phyloP scores from a whole-genome alignment of 2,113 vertebrate genomes.

The Corydoras sp. region DNA sequence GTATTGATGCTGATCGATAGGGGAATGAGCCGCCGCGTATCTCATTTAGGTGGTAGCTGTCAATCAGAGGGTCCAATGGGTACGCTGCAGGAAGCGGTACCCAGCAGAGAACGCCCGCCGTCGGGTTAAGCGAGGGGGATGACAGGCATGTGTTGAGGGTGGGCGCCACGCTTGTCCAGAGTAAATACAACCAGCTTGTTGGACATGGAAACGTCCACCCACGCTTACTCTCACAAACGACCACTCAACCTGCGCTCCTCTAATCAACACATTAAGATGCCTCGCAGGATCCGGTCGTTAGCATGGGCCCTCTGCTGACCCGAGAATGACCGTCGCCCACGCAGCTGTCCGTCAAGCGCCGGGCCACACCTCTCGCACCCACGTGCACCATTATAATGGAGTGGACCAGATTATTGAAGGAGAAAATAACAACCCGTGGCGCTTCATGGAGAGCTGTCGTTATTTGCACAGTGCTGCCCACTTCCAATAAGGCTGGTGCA shows the following conservation, averaged over 20 bases:
- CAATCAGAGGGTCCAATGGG: constrained; percentile 47
- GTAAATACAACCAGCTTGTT: constrained; percentile 54
- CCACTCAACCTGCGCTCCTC: constrained; percentile 34
- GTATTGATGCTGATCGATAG: constrained; percentile 61
- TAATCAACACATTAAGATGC: constrained; percentile 33
- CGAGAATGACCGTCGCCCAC: constrained; percentile 51
- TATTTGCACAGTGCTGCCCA: constrained; percentile 51
- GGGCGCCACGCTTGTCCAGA: constrained; percentile 44
- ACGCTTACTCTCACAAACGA: constrained; percentile 34
- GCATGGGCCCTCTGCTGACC: constrained; percentile 22
- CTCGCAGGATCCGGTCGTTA: constrained; percentile 14
- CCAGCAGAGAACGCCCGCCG: constrained; percentile 12
- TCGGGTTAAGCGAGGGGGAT: constrained; percentile 22
- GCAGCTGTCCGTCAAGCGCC: constrained; percentile 52
- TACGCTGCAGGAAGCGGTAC: constrained; percentile 17
- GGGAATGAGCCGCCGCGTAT: constrained; percentile 43
- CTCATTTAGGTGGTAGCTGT: constrained; percentile 52
- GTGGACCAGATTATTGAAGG: constrained; percentile 45
- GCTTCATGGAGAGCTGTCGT: constrained; percentile 34
- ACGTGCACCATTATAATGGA: constrained; percentile 52
- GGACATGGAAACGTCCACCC: constrained; percentile 61
- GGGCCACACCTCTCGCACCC: constrained; percentile 39
- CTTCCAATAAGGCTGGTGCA: constrained; percentile 40
- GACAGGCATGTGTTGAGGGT: constrained; percentile 31
- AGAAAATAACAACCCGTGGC: constrained; percentile 41